Percentiles rank a stretch among this genome's conserved stretches.
Conservation (phyloP, 2,113 vertebrate species). For the Actenoides hombroni region DNA sequence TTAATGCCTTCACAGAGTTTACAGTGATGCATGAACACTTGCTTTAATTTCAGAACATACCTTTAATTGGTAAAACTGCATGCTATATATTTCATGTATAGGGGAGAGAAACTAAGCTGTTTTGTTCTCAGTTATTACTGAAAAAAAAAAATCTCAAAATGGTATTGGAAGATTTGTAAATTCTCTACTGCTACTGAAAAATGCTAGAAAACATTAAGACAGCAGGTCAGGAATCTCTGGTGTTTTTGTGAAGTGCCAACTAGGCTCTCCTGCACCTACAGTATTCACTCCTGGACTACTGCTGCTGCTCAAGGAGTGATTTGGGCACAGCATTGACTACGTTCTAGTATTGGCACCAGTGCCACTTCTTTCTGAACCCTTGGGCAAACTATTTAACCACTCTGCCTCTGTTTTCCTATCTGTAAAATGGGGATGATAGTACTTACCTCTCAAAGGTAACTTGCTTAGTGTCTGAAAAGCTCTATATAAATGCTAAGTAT, state of each 20-base stretch:
- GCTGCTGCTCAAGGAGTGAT: neutral
- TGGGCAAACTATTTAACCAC: constrained; percentile 42
- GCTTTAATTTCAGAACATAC: constrained; percentile 42
- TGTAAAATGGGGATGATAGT: constrained; percentile 46
- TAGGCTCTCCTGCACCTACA: constrained; percentile 35
- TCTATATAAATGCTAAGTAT: constrained; percentile 13
- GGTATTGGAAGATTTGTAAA: constrained; percentile 6
- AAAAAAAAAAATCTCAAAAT: neutral
- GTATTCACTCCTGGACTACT: constrained; percentile 14
- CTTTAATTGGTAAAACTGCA: constrained; percentile 47
- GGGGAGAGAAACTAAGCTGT: constrained; percentile 56
- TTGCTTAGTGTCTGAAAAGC: constrained; percentile 21
- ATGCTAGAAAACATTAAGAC: constrained; percentile 6
- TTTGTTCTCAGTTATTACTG: constrained; percentile 4
- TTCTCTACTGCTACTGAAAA: constrained; percentile 29
- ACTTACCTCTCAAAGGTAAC: neutral
- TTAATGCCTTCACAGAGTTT: constrained; percentile 24
- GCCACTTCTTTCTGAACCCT: neutral
- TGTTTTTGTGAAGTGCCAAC: constrained; percentile 24
- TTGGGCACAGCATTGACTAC: neutral
- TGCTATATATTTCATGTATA: constrained; percentile 37
- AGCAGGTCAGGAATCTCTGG: constrained; percentile 39
- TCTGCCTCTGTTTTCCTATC: constrained; percentile 60
- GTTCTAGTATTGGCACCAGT: neutral
- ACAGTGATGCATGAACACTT: constrained; percentile 44